Base-by-base conservation (phyloP, 2,888 invertebrate genomes). In the Pachydiplax longipennis region DNA sequence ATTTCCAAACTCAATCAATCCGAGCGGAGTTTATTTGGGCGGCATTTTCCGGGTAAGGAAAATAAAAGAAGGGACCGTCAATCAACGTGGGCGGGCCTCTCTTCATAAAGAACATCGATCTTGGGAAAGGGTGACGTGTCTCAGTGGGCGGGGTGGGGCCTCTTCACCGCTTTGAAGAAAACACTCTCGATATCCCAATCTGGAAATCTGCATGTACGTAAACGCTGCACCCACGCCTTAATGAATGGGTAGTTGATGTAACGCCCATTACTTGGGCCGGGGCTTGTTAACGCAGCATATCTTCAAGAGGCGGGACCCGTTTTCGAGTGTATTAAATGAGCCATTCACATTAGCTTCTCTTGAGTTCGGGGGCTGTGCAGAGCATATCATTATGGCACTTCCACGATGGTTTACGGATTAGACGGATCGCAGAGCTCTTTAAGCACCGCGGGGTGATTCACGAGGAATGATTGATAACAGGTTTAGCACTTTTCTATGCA, bases 41-140 rank as follows among this genome's bases (percentile, higher is more conserved):
- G 65, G 25, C 65, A 65, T 65, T 65, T 73, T 25, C 31, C 22
- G 87, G n/a, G 18, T 31, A 58, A n/a, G n/a, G 35, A 15, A 31
- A 58, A 48, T 48, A 22, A 31, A 82, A 31, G 83, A 31, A 15
- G 35, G 61, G 37, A 22, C 18, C 13, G 25, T 13, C 37, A 22
- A 80, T 80, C 80, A 22, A 81, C 40, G 81, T 40, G 40, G 81
- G 81, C 44, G 81, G 35, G n/a, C 22, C 65, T 65, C 61, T 37
- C 58, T 83, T 58, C 83, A 83, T 87, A 65, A 87, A 87, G 87
- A 37, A 35, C 87, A 87, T 87, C 87, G 87, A 87, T 87, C 61
- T 87, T 13, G 61, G 35, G 58, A 61, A 58, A n/a, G 53, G 83
- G 61, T 87, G 87, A 87, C 87, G 87, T 87, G 87, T 37, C 87